Conservation (phyloP, 2,888 invertebrate species). For the Agrochola macilenta region DNA sequence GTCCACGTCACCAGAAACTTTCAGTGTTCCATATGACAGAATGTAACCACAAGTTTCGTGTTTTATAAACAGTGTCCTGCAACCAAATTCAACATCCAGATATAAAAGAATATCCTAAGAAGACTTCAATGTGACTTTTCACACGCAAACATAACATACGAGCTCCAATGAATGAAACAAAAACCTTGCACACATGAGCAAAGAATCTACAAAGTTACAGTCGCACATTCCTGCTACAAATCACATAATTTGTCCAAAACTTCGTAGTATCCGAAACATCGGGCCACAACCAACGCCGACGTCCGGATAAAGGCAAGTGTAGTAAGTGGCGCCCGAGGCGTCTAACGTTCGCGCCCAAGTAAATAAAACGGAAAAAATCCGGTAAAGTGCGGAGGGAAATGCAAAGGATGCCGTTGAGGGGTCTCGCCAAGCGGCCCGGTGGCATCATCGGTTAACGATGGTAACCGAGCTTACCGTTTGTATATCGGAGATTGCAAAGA, state of each 20-base stretch:
- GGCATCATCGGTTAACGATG: slow-evolving; percentile 49
- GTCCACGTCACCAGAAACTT: background rate
- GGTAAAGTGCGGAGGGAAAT: slow-evolving; percentile 80
- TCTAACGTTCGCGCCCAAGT: slow-evolving; percentile 79
- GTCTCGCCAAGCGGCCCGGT: slow-evolving; percentile 65
- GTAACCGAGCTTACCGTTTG: slow-evolving; percentile 22
- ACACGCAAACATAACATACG: background rate
- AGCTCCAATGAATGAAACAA: slow-evolving; percentile 9
- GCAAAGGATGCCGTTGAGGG: slow-evolving; percentile 79
- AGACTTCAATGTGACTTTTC: too few relatives aligned
- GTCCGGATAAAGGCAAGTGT: slow-evolving; percentile 75
- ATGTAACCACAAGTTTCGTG: background rate
- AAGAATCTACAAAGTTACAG: slow-evolving; percentile 49
- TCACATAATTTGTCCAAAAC: slow-evolving; percentile 65
- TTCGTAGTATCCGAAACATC: slow-evolving; percentile 69
- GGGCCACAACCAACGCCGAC: slow-evolving; percentile 65
- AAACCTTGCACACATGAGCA: slow-evolving; percentile 14
- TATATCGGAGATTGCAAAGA: background rate
- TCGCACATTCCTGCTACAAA: slow-evolving; percentile 43
- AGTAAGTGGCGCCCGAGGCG: slow-evolving; percentile 81
- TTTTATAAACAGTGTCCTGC: background rate
- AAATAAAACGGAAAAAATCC: slow-evolving; percentile 76
- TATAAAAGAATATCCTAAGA: background rate
- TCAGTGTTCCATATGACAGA: background rate
- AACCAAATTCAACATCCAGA: background rate